These are phyloP conservation scores for Platycheirus albimanus DNA, from an alignment of 2,888 invertebrate species.

Conservation along the genomic window DNA sequence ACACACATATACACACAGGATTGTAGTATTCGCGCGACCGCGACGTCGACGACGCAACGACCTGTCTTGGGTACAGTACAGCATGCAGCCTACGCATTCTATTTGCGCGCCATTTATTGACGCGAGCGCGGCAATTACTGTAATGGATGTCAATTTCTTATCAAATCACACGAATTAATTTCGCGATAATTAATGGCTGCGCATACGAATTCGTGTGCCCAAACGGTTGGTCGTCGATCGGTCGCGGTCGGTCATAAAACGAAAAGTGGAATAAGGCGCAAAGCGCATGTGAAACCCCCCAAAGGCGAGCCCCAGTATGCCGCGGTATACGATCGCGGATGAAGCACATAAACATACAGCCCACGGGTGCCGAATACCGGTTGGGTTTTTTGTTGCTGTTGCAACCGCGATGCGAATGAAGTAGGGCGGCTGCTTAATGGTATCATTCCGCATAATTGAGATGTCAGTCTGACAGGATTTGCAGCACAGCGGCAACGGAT, in stretches of 20 bases:
- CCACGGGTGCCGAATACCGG: slow-evolving; percentile 66
- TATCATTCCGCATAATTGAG: slow-evolving; percentile 75
- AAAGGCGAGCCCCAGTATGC: slow-evolving; percentile 58
- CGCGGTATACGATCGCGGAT: slow-evolving; percentile 23
- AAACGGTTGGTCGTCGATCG: slow-evolving; percentile 13
- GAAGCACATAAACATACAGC: slow-evolving; percentile 65
- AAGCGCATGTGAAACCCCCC: slow-evolving; percentile 46
- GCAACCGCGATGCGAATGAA: slow-evolving; percentile 14
- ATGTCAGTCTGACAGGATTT: slow-evolving; percentile 69
- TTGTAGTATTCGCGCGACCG: no score
- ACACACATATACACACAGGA: not conserved
- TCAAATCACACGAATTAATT: slow-evolving; percentile 75
- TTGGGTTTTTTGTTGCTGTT: slow-evolving; percentile 44
- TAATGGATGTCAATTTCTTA: slow-evolving; percentile 75
- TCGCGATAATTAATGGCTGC: slow-evolving; percentile 74
- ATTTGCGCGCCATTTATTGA: slow-evolving; percentile 72
- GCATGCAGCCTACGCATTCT: slow-evolving; percentile 68
- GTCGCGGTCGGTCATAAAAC: slow-evolving; percentile 19
- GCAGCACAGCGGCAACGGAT: slow-evolving; percentile 38
- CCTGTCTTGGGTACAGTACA: slow-evolving; percentile 41
- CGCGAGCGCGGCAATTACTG: slow-evolving; percentile 71
- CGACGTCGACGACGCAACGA: no score
- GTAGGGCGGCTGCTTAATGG: slow-evolving; percentile 65
- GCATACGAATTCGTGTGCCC: slow-evolving; percentile 61
- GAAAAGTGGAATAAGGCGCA: not conserved